Evolutionary conservation across 2,888 invertebrate species (phyloP).

Genomic region (Julus scanicus): DNA sequence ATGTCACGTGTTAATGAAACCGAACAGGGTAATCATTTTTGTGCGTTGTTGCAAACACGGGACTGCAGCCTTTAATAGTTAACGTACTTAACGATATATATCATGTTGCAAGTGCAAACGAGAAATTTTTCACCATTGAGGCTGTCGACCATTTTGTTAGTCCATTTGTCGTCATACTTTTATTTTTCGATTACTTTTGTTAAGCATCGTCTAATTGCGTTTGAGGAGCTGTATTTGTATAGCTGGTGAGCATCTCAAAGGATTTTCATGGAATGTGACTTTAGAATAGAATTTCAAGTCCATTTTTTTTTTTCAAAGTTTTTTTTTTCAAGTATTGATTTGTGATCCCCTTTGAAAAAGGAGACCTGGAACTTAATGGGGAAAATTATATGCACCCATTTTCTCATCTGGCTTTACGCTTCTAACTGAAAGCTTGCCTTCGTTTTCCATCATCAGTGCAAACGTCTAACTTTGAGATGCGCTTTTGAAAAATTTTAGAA

Average conservation of each 20-base stretch:
- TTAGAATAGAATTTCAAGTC: not conserved
- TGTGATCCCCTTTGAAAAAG: not conserved
- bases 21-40: conserved; percentile 55
- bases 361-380: not conserved
- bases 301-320: not conserved
- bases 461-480: conserved; percentile 4
- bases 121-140: conserved; percentile 51
- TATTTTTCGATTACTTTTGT: conserved; percentile 13
- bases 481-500: not conserved
- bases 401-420: not conserved
- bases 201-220: conserved; percentile 4
- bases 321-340: not conserved
- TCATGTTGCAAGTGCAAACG: conserved; percentile 54
- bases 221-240: not conserved
- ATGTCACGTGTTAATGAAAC: conserved; percentile 53
- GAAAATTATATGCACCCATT: not conserved
- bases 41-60: conserved; percentile 53
- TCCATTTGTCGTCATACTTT: conserved; percentile 37
- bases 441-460: not conserved
- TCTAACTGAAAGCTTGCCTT: not conserved
- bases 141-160: conserved; percentile 45
- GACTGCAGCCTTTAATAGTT: conserved; percentile 54
- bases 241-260: conserved; percentile 3
- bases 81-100: conserved; percentile 49
- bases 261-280: not conserved